These are phyloP conservation scores for Neolamprologus brichardi DNA, from an alignment of 2,113 vertebrate species.

Conservation along the genomic window DNA sequence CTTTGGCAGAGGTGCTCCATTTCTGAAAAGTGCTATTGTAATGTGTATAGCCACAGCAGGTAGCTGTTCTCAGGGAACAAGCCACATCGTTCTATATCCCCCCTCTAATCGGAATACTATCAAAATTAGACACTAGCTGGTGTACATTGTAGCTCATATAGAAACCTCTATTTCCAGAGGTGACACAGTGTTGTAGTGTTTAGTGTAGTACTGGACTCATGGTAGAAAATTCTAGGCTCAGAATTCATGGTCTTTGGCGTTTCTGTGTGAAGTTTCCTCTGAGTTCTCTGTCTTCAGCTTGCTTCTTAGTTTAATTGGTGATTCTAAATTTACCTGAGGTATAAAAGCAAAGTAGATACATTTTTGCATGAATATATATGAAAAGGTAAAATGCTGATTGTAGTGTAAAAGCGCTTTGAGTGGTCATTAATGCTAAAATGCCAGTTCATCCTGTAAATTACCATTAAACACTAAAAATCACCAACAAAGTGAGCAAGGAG, in stretches of 20 bases:
- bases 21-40: background rate
- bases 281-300: background rate
- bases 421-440: background rate
- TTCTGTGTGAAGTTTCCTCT: background rate
- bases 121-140: background rate
- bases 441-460: background rate
- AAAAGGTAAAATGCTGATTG: background rate
- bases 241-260: background rate
- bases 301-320: background rate
- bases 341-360: background rate
- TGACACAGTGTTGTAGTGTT: background rate
- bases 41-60: background rate
- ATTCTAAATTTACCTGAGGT: background rate
- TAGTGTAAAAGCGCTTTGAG: background rate
- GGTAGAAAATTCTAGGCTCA: background rate
- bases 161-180: background rate
- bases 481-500: background rate
- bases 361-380: background rate
- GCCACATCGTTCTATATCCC: background rate
- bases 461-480: background rate
- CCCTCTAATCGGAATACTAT: background rate
- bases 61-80: background rate
- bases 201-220: background rate
- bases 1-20: conserved; percentile 78
- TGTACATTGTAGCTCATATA: background rate